phyloP scores from a whole-genome alignment of 37 sponge, comb jelly and placozoan genomes.

The Haliclona indistincta region DNA sequence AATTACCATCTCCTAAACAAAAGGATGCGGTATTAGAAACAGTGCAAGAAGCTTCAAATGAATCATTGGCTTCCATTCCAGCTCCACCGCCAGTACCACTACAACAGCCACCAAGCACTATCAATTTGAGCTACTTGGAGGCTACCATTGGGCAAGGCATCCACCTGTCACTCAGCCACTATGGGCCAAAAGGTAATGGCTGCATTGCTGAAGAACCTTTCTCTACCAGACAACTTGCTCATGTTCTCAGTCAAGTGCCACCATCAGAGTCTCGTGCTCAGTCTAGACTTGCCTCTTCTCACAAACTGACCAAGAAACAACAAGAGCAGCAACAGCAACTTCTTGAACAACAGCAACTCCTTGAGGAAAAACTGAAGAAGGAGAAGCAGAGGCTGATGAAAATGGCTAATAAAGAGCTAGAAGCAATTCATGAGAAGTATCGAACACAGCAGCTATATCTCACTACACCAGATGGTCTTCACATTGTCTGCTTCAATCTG shows the following conservation, averaged over 20 bases:
- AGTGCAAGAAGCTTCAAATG: background rate
- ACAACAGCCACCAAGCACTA: constrained; percentile 38
- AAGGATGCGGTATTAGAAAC: background rate
- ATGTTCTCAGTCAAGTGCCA: constrained; percentile 5
- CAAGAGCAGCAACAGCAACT: constrained; percentile 57
- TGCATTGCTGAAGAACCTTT: constrained; percentile 29
- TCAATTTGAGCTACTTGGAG: constrained; percentile 13
- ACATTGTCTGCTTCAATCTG: constrained; percentile 40
- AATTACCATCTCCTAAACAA: no score
- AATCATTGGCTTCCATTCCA: background rate
- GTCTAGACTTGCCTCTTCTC: constrained; percentile 17
- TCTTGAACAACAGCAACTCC: constrained; percentile 51
- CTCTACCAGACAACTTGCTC: background rate
- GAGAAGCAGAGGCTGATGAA: constrained; percentile 13
- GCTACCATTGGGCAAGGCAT: constrained; percentile 44
- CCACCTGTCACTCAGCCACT: constrained; percentile 43
- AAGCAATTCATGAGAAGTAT: constrained; percentile 3
- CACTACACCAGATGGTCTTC: constrained; percentile 51
- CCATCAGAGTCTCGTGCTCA: constrained; percentile 17
- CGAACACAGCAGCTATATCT: constrained; percentile 62
- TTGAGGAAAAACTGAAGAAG: constrained; percentile 22
- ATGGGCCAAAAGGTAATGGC: constrained; percentile 72
- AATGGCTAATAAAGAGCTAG: constrained; percentile 2
- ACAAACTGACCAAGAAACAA: constrained; percentile 65
- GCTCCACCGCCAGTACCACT: no score